These are phyloP conservation scores for Hypena proboscidalis DNA, from an alignment of 2,888 invertebrate species.

Conservation along the genomic window DNA sequence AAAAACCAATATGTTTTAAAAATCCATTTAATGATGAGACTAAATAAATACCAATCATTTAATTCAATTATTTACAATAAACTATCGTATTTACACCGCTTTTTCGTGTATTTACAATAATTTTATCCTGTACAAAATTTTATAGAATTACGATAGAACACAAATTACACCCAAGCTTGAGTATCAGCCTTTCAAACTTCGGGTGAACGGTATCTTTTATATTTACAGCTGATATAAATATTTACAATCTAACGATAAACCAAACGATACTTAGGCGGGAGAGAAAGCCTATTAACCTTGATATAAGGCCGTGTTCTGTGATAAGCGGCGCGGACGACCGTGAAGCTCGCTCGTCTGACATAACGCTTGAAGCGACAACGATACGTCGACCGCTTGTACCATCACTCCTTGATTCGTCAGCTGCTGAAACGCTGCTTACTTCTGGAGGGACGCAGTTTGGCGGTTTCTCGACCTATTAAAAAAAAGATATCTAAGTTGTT, in stretches of 20 bases:
- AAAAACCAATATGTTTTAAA: conserved; percentile 16
- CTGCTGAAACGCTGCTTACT: conserved; percentile 73
- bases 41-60: conserved; percentile 42
- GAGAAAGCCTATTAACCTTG: conserved; percentile 41
- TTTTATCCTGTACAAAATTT: conserved; percentile 25
- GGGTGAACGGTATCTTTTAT: conserved; percentile 5
- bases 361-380: conserved; percentile 88
- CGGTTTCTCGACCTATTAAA: conserved; percentile 56
- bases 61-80: conserved; percentile 49
- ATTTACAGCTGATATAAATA: conserved; percentile 37
- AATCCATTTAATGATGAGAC: conserved; percentile 44
- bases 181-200: conserved; percentile 3
- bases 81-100: conserved; percentile 47
- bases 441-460: conserved; percentile 83
- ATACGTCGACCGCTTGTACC: conserved; percentile 81
- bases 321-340: conserved; percentile 63
- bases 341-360: conserved; percentile 84
- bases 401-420: conserved; percentile 68
- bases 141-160: conserved; percentile 6
- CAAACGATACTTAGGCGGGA: conserved; percentile 31
- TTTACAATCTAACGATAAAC: conserved; percentile 36
- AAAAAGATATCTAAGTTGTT: conserved; percentile 8
- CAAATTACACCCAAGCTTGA: conserved; percentile 13
- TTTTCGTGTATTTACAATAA: conserved; percentile 47
- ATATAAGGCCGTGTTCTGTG: conserved; percentile 43